Evolutionary conservation across 2,113 vertebrate species (phyloP).

Genomic region (Brienomyrus longianalis): DNA sequence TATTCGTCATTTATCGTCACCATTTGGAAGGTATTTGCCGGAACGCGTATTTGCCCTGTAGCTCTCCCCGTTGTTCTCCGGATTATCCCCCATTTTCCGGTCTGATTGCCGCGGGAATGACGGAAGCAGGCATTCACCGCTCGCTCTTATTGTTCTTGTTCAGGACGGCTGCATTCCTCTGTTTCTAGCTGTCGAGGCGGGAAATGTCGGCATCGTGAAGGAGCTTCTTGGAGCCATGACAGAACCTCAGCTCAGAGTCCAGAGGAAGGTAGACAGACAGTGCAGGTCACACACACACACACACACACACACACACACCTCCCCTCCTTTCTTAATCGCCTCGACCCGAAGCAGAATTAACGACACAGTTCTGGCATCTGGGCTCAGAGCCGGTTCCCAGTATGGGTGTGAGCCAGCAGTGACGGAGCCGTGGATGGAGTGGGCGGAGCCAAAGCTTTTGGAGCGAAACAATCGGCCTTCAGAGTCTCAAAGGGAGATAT

Average conservation of each 20-base stretch:
- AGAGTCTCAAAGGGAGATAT: background rate
- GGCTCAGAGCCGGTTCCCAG: background rate
- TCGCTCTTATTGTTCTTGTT: constrained; percentile 2
- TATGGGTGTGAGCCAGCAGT: background rate
- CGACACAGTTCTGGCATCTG: background rate
- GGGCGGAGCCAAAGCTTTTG: background rate
- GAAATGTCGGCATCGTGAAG: constrained; percentile 46
- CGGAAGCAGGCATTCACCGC: background rate
- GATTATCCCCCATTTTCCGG: background rate
- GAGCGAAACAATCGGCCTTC: background rate
- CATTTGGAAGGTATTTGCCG: background rate
- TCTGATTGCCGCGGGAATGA: background rate
- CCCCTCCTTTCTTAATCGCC: background rate
- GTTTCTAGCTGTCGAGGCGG: constrained; percentile 39
- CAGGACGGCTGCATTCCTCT: constrained; percentile 50
- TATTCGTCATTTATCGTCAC: background rate
- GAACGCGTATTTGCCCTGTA: background rate
- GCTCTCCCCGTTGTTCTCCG: background rate
- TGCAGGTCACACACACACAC: background rate
- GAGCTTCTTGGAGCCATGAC: constrained; percentile 42
- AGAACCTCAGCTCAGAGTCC: constrained; percentile 42
- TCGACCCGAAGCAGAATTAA: background rate
- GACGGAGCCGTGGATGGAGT: background rate
- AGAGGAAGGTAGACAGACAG: constrained; percentile 36
- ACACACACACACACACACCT: too few species aligned